Base-by-base conservation (phyloP, 2,113 vertebrate genomes). In the Psilopogon haemacephalus region DNA sequence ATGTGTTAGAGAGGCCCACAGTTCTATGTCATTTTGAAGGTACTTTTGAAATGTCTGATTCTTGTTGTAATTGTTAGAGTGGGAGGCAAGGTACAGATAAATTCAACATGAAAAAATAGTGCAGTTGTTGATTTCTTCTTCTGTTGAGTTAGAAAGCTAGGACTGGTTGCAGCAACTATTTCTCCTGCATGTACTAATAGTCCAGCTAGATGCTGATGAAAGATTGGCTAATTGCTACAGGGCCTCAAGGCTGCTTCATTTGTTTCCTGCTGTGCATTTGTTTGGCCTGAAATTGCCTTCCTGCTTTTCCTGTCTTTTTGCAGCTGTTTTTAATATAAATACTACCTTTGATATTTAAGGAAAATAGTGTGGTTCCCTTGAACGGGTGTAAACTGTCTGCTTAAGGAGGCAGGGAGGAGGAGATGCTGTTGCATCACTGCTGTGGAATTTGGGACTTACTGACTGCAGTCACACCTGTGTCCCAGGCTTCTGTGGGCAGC, bases 321-420 rank as follows among this genome's bases (percentile, higher is more conserved):
- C 80, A 86, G 77, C 76, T 95, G 77, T 58, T 93, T 93, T 93
- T 35, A 87, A 67, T 74, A 40, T 85, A 93, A 88, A 77, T 77
- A 70, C 79, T 88, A 77, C 8, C 37, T 79, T 85, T 16, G 37
- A 19, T 96, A 52, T 60, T 71, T 92, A 89, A 93, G 32, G 84
- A 87, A 76, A 84, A 75, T 56, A 11, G 28, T 50, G 19, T 79
- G 77, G 84, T 71, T 94, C 90, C 70, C 85, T 92, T 86, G 71
- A 62, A 46, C 69, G 81, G 33, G 11, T 46, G 70, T 86, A 44
- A 81, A 44, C 37, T 52, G 27, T 42, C 55, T 79, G 70, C 3
- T 64, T 44, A 26, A 63, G 40, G 55, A 73, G 82, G n/a, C 6
- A 12, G 59, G 63, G 60, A 86, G 78, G 58, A 80, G 63, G 78